Percentiles rank a stretch among this genome's conserved stretches.
These are phyloP conservation scores for Pseudolaguvia tuberculata DNA, from an alignment of 2,113 vertebrate genomes.

Conservation along the genomic window DNA sequence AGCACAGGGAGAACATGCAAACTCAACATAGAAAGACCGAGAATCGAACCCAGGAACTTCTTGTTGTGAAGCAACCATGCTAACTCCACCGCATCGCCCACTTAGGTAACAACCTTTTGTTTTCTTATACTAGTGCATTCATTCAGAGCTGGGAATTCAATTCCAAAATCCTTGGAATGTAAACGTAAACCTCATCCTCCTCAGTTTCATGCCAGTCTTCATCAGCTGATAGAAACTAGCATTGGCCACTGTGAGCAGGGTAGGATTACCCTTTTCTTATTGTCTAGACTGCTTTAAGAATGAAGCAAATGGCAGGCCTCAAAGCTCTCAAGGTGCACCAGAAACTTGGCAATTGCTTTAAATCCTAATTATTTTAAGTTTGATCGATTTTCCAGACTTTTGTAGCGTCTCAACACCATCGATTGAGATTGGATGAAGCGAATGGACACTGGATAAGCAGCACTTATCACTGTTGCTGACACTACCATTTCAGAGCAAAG, in stretches of 20 bases:
- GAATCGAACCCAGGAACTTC: too few species aligned
- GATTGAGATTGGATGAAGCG: slow-evolving; percentile 18
- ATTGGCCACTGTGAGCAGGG: background rate
- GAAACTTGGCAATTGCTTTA: slow-evolving; percentile 26
- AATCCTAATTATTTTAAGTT: slow-evolving; percentile 22
- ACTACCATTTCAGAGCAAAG: background rate
- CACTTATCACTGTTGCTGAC: background rate
- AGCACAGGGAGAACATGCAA: too few species aligned
- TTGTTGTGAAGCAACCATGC: too few species aligned
- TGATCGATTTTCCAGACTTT: slow-evolving; percentile 19
- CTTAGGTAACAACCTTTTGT: too few species aligned
- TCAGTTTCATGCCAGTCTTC: too few species aligned
- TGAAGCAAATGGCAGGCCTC: background rate
- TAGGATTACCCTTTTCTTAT: slow-evolving; percentile 7
- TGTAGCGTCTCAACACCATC: slow-evolving; percentile 8
- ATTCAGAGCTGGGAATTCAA: too few species aligned
- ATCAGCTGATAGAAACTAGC: background rate
- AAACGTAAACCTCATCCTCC: too few species aligned
- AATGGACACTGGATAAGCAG: slow-evolving; percentile 3
- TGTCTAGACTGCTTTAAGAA: slow-evolving; percentile 12
- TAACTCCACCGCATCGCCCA: too few species aligned
- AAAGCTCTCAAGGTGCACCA: slow-evolving; percentile 13
- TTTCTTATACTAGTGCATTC: too few species aligned
- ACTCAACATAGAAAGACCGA: too few species aligned
- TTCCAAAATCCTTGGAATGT: too few species aligned